These are phyloP conservation scores for Scaptomyza hsui DNA, from an alignment of 1,140 invertebrate species.

Conservation along the genomic window DNA sequence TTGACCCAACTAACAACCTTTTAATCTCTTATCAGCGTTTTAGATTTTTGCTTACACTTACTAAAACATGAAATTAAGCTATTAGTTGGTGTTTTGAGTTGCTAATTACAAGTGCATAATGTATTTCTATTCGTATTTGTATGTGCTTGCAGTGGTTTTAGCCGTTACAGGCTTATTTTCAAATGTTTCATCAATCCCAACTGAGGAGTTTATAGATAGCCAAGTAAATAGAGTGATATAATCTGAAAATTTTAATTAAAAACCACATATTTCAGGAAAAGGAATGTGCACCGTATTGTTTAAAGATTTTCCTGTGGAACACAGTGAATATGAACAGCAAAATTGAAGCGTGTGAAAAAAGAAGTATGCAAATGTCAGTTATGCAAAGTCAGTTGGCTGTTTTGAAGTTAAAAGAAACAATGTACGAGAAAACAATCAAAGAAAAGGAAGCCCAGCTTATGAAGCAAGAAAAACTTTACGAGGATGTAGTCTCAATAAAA, in stretches of 20 bases:
- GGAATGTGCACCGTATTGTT: conserved; percentile 16
- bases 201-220: not conserved
- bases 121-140: not conserved
- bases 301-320: conserved; percentile 16
- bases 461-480: conserved; percentile 12
- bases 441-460: conserved; percentile 3
- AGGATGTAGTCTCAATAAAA: not conserved
- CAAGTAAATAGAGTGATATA: conserved; percentile 3
- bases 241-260: not conserved
- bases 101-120: not conserved
- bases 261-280: not conserved
- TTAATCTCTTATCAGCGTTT: conserved; percentile 24
- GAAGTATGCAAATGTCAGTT: conserved; percentile 12
- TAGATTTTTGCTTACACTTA: conserved; percentile 11
- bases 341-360: conserved; percentile 22
- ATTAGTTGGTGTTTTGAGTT: conserved; percentile 12
- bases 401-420: conserved; percentile 14
- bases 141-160: not conserved
- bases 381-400: conserved; percentile 27
- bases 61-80: not conserved
- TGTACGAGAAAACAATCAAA: conserved; percentile 13
- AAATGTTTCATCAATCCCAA: not conserved
- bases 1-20: conserved; percentile 14
- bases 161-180: not conserved
- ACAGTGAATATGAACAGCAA: conserved; percentile 5